These are phyloP conservation scores for Psittacula derbiana DNA, from an alignment of 2,797 vertebrate genomes.

Conservation along the genomic window DNA sequence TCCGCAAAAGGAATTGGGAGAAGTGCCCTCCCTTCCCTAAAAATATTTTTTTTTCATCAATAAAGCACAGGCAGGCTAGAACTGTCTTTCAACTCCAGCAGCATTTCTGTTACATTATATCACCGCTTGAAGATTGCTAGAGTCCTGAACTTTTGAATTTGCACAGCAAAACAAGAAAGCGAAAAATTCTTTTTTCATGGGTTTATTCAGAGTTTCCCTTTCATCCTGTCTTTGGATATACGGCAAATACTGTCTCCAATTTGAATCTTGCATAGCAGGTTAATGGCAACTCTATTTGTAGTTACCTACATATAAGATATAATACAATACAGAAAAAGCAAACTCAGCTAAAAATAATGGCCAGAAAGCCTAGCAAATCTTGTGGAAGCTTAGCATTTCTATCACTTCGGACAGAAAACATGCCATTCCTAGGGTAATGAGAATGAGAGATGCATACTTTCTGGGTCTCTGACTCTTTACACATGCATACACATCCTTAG, in stretches of 20 bases:
- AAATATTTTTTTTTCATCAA: not conserved
- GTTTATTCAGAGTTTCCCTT: not conserved
- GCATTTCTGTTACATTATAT: not conserved
- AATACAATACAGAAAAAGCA: not conserved
- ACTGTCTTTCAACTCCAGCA: not conserved
- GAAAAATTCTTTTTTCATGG: not conserved
- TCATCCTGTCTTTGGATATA: not conserved
- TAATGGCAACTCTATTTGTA: not conserved
- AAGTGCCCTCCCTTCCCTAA: slow-evolving; percentile 4
- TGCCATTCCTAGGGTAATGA: not conserved
- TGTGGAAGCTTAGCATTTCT: not conserved
- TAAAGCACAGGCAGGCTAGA: not conserved
- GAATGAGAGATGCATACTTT: not conserved
- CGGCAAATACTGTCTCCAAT: not conserved
- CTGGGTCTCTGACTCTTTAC: not conserved
- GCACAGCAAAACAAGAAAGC: not conserved
- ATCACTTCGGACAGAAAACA: not conserved
- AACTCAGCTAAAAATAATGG: not conserved
- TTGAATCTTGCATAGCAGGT: not conserved
- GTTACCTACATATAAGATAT: not conserved
- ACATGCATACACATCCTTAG: not conserved
- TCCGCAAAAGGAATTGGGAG: not conserved
- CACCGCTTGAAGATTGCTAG: not conserved
- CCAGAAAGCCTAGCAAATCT: not conserved
- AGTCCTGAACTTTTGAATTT: not conserved